These are phyloP conservation scores for Lordiphosa stackelbergi DNA, from an alignment of 1,140 invertebrate genomes.

Conservation along the genomic window DNA sequence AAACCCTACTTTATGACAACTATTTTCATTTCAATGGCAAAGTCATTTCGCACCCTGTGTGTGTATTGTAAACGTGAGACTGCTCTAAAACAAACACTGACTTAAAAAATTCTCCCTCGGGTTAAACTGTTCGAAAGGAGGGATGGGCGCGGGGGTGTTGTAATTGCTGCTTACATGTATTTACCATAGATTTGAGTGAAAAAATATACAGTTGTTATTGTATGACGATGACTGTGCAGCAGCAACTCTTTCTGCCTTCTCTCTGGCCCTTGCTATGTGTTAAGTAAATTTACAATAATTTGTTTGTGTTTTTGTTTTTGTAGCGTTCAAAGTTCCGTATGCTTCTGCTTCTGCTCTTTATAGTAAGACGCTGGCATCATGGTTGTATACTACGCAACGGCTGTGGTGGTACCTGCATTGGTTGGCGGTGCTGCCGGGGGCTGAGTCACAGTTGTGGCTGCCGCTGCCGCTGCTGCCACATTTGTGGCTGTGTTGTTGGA, in stretches of 20 bases:
- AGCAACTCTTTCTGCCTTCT: too few species aligned
- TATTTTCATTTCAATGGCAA: too few species aligned
- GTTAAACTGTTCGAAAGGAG: not conserved
- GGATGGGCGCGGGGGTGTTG: slow-evolving; percentile 7
- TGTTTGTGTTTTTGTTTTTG: slow-evolving; percentile 9
- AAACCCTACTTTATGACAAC: too few species aligned
- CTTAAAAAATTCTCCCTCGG: too few species aligned
- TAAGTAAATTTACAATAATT: slow-evolving; percentile 58
- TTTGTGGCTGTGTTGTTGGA: slow-evolving; percentile 40
- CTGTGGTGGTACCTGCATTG: slow-evolving; percentile 69
- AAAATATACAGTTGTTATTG: slow-evolving; percentile 72
- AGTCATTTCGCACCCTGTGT: too few species aligned
- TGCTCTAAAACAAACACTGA: too few species aligned
- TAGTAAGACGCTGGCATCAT: slow-evolving; percentile 68
- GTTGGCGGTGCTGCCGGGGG: slow-evolving; percentile 57
- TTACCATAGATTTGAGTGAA: slow-evolving; percentile 71
- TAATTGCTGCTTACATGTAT: slow-evolving; percentile 45
- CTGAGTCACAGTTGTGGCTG: slow-evolving; percentile 37
- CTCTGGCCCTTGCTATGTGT: slow-evolving; percentile 11
- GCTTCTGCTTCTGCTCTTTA: slow-evolving; percentile 29
- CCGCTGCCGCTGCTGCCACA: slow-evolving; percentile 27
- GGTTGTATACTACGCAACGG: slow-evolving; percentile 76
- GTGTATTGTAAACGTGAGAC: too few species aligned
- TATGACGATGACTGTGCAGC: slow-evolving; percentile 21
- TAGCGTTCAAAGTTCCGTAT: slow-evolving; percentile 8